Evolutionary conservation across 2,888 invertebrate species (phyloP).

Genomic region (Cinara cedri): DNA sequence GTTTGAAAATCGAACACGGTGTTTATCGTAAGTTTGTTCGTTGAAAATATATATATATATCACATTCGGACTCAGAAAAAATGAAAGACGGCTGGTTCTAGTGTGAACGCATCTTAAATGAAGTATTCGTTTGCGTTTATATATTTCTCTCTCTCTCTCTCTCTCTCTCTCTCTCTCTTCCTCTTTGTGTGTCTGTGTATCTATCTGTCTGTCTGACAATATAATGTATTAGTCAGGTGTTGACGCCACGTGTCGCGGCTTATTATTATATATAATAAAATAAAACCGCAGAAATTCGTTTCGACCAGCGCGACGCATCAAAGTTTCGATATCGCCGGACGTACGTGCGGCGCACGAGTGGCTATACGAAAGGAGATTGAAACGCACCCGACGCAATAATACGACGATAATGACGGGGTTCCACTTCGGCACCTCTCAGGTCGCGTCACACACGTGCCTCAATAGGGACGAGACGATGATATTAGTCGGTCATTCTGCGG

Average conservation of each 20-base stretch:
- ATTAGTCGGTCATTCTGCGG: conserved; percentile 26
- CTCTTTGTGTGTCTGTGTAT: no score
- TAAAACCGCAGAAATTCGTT: conserved; percentile 50
- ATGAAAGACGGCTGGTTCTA: no score
- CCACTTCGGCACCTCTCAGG: conserved; percentile 2
- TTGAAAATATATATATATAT: no score
- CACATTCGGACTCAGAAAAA: no score
- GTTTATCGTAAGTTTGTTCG: no score
- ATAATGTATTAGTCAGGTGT: conserved; percentile 13
- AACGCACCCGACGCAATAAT: no score
- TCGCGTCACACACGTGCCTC: conserved; percentile 36
- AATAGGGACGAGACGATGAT: background rate
- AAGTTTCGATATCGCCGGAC: background rate
- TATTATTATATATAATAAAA: background rate
- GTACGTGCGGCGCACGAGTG: background rate
- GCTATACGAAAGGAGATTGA: no score
- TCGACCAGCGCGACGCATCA: background rate
- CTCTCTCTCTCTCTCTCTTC: no score
- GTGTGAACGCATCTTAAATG: background rate
- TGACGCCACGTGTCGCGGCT: conserved; percentile 29
- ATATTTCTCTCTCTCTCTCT: no score
- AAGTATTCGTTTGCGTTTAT: no score
- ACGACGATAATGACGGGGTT: conserved; percentile 40
- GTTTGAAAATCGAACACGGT: no score
- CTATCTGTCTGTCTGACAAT: no score